These are phyloP conservation scores for Troides helena DNA, from an alignment of 2,888 invertebrate genomes.

Conservation along the genomic window DNA sequence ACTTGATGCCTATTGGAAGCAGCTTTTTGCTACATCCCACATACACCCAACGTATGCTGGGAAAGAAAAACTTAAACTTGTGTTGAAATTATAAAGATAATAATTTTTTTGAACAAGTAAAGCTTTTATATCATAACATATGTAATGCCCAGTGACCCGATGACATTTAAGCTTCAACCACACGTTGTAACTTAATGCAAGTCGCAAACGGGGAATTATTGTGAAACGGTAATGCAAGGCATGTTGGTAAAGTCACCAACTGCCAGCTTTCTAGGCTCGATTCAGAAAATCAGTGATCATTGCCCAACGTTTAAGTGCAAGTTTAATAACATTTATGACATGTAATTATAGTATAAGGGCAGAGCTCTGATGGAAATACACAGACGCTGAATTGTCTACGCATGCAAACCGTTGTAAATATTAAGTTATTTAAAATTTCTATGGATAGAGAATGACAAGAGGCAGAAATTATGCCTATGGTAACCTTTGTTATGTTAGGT, in stretches of 20 bases:
- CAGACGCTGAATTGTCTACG: no score
- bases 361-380: not conserved
- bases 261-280: not conserved
- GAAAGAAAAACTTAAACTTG: no score
- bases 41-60: no score
- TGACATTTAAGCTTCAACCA: conserved; percentile 21
- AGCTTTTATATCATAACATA: not conserved
- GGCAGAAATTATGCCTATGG: no score
- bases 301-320: not conserved
- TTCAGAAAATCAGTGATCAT: conserved; percentile 2
- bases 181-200: conserved; percentile 19
- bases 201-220: conserved; percentile 22
- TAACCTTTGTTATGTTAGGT: no score
- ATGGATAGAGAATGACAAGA: no score
- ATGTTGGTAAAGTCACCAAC: conserved; percentile 5
- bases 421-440: no score
- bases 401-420: no score
- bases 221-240: conserved; percentile 20
- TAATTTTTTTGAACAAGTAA: not conserved
- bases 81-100: not conserved
- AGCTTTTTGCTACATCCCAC: no score
- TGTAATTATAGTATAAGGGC: not conserved
- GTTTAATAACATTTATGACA: not conserved
- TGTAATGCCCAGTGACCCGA: conserved; percentile 22
- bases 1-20: no score